A percentile compares a stretch with the other conserved stretches of the same genome.
Evolutionary conservation across 2,113 vertebrate species (phyloP).

Genomic region (Mirza zaza): DNA sequence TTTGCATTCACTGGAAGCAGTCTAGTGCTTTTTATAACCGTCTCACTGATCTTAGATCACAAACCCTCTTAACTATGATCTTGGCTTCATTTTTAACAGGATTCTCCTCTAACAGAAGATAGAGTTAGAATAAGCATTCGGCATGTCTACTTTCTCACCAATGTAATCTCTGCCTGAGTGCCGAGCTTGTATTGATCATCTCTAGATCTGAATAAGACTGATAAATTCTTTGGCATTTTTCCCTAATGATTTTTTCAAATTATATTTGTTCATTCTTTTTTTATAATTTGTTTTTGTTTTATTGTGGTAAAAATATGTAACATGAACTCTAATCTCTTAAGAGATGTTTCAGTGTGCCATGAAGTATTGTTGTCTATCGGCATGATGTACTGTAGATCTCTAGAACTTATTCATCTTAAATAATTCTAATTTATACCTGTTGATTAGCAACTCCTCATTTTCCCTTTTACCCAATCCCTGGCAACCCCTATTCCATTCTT

Average conservation of each 20-base stretch:
- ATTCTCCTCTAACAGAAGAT: background rate
- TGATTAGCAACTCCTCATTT: background rate
- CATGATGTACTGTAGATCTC: background rate
- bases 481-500: background rate
- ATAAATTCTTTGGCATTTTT: background rate
- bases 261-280: background rate
- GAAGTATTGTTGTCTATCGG: background rate
- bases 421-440: background rate
- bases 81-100: background rate
- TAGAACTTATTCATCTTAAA: background rate
- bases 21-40: background rate
- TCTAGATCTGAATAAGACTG: background rate
- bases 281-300: background rate
- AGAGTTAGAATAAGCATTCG: background rate
- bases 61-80: background rate
- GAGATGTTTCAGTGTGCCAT: background rate
- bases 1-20: background rate
- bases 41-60: background rate
- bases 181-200: background rate
- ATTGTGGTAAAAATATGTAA: background rate
- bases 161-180: background rate
- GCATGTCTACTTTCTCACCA: background rate
- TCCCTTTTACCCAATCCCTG: background rate
- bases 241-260: background rate
- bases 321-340: background rate